Conservation (phyloP, 2,113 vertebrate genomes). For the Protomyctophum bolini region DNA sequence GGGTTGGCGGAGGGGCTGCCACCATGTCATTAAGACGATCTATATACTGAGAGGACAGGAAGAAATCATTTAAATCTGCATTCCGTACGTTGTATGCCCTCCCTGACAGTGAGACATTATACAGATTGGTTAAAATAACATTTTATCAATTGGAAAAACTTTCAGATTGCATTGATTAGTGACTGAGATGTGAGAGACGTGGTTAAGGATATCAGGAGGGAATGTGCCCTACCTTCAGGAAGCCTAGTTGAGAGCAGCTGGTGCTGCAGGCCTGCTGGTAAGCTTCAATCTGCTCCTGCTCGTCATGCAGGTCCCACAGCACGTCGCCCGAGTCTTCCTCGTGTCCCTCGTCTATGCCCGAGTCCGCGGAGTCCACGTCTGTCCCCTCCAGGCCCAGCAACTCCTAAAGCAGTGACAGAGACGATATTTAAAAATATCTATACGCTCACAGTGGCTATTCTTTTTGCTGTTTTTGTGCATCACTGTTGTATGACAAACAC, state of each 20-base stretch:
- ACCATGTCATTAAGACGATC: constrained; percentile 94
- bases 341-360: constrained; percentile 80
- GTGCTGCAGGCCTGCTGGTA: constrained; percentile 89
- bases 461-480: too few relatives aligned
- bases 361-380: constrained; percentile 81
- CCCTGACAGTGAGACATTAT: too few relatives aligned
- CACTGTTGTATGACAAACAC: too few relatives aligned
- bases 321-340: constrained; percentile 91
- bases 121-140: too few relatives aligned
- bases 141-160: not conserved
- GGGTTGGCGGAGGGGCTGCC: constrained; percentile 92
- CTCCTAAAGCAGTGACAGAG: constrained; percentile 76
- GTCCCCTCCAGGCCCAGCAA: constrained; percentile 84
- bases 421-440: not conserved
- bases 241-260: constrained; percentile 84
- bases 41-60: constrained; percentile 84
- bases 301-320: constrained; percentile 94
- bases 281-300: constrained; percentile 93
- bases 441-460: not conserved
- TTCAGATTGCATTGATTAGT: too few relatives aligned
- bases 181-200: not conserved
- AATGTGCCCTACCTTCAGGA: constrained; percentile 86
- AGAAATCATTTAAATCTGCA: not conserved
- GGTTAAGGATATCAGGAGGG: not conserved
- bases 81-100: too few relatives aligned